Evolutionary conservation across 2,888 invertebrate genomes (phyloP).

Genomic region (Pristionchus japonicus): DNA sequence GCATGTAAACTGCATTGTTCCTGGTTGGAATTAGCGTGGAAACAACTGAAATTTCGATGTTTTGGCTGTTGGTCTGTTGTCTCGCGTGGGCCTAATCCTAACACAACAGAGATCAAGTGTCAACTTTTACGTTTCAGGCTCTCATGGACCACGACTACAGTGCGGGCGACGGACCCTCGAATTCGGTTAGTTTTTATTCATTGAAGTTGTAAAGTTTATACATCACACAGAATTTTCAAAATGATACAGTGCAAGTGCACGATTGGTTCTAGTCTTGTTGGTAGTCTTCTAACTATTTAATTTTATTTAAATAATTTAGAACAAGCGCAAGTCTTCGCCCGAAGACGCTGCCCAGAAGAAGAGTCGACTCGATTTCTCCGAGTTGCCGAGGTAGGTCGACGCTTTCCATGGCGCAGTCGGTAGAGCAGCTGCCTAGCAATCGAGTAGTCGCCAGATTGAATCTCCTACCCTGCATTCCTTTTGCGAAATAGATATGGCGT

Average conservation of each 20-base stretch:
- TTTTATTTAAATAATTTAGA: neutral
- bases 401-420: slow-evolving; percentile 10
- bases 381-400: neutral
- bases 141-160: slow-evolving; percentile 30
- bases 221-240: too few species aligned
- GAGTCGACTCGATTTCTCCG: slow-evolving; percentile 34
- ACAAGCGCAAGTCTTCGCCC: slow-evolving; percentile 36
- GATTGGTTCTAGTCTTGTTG: too few species aligned
- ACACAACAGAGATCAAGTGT: neutral
- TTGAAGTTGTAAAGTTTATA: neutral
- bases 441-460: neutral
- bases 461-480: neutral
- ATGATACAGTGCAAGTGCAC: too few species aligned
- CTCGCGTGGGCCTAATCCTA: too few species aligned
- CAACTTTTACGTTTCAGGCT: slow-evolving; percentile 1
- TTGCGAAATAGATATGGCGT: neutral
- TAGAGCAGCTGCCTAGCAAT: neutral
- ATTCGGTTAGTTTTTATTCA: neutral
- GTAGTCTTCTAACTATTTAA: neutral
- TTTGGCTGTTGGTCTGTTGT: too few species aligned
- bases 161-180: neutral
- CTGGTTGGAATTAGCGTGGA: too few species aligned
- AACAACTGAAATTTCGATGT: too few species aligned
- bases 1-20: too few species aligned
- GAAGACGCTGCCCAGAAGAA: slow-evolving; percentile 21